phyloP scores from a whole-genome alignment of 2,113 vertebrate genomes.

The Sinocyclocheilus rhinocerous region DNA sequence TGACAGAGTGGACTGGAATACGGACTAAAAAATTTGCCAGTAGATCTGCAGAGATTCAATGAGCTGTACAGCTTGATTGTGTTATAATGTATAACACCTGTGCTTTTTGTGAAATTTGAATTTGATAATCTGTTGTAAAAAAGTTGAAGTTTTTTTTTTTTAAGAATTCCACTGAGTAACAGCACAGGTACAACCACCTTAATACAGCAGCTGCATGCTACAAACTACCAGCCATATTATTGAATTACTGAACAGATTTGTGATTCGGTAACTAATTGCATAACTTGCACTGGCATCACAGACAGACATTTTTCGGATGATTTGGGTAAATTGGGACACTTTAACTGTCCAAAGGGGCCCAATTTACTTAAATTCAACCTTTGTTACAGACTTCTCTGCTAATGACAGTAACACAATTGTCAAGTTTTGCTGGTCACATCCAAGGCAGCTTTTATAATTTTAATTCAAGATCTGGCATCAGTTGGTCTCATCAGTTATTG shows the following conservation, averaged over 20 bases:
- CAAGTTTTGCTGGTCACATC: not conserved
- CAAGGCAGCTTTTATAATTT: not conserved
- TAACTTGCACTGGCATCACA: constrained; percentile 16
- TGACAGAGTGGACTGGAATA: too few species aligned
- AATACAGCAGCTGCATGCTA: constrained; percentile 15
- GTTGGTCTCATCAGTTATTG: not conserved
- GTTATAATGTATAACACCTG: not conserved
- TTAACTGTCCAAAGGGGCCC: not conserved
- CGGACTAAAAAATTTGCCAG: not conserved
- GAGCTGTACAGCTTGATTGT: not conserved
- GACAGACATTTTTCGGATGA: not conserved
- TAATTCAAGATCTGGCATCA: not conserved
- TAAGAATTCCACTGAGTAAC: constrained; percentile 6
- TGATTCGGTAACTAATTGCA: not conserved
- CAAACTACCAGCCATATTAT: constrained; percentile 1
- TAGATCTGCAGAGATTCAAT: not conserved
- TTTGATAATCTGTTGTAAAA: not conserved
- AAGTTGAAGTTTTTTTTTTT: not conserved
- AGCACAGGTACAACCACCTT: not conserved
- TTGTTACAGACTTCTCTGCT: not conserved
- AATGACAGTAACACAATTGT: not conserved
- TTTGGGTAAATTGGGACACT: not conserved
- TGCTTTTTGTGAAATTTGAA: not conserved
- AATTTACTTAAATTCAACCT: not conserved
- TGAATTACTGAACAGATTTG: not conserved